phyloP scores from a whole-genome alignment of 2,113 vertebrate species.

The Clinocottus analis region DNA sequence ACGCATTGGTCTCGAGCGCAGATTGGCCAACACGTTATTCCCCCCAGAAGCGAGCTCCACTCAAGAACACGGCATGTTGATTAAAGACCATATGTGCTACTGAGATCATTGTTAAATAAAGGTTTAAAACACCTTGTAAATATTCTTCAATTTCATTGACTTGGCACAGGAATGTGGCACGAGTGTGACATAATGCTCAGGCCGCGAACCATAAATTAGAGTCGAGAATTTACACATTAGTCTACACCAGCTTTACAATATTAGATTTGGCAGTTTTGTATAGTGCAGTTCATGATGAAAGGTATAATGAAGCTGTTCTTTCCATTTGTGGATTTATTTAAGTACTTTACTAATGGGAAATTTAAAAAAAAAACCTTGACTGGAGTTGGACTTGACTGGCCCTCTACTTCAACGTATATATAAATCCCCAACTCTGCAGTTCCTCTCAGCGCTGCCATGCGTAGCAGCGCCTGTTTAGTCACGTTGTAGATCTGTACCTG shows the following conservation, averaged over 20 bases:
- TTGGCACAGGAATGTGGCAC: conserved; percentile 28
- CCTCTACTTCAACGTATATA: too few species aligned
- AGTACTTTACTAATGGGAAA: not conserved
- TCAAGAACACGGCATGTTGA: conserved; percentile 22
- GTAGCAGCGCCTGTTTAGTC: too few species aligned
- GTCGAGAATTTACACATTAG: conserved; percentile 1
- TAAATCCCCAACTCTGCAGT: too few species aligned
- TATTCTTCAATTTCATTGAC: conserved; percentile 57
- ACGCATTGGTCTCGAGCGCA: conserved; percentile 13
- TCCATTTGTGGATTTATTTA: not conserved
- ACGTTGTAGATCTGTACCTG: too few species aligned
- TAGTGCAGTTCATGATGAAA: conserved; percentile 1
- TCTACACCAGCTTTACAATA: not conserved
- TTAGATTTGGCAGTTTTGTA: conserved; percentile 32
- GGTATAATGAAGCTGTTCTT: not conserved
- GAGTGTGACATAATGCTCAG: conserved; percentile 52
- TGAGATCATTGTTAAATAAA: conserved; percentile 61
- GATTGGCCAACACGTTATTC: not conserved
- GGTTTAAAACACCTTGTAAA: conserved; percentile 67
- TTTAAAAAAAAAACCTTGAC: not conserved
- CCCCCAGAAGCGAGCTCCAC: conserved; percentile 23
- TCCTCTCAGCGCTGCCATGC: too few species aligned
- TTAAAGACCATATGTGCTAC: conserved; percentile 52
- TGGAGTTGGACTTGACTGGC: not conserved
- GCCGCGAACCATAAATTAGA: conserved; percentile 38